Percentiles rank a stretch among this genome's conserved stretches.
Evolutionary conservation across 64 coral and sea anemone genomes (phyloP).

Genomic region (Montipora efflorescens): DNA sequence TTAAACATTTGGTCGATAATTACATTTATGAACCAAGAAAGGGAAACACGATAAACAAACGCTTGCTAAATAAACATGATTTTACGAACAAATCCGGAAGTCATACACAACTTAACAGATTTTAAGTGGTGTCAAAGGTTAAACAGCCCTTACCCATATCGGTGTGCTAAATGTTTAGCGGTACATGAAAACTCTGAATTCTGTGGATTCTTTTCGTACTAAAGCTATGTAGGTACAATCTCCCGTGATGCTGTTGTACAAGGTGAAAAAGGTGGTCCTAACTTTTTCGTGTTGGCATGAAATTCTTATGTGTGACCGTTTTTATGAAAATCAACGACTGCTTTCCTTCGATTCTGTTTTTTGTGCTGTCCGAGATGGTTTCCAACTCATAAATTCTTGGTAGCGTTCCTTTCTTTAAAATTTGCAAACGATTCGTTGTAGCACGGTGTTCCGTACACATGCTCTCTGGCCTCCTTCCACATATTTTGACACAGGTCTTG

Average conservation of each 20-base stretch:
- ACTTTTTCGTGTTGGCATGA: no score
- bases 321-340: no score
- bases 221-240: no score
- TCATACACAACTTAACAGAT: background rate
- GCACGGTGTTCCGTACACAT: conserved; percentile 76
- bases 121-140: background rate
- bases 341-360: no score
- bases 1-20: background rate
- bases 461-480: conserved; percentile 67
- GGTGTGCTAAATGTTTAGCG: background rate
- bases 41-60: background rate
- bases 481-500: conserved; percentile 80
- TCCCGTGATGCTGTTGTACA: no score
- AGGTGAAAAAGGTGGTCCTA: no score
- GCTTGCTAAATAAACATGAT: background rate
- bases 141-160: background rate
- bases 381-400: background rate
- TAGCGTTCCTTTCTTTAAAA: background rate
- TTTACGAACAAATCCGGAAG: background rate
- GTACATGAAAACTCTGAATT: background rate
- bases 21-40: no score
- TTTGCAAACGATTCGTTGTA: background rate
- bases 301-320: no score
- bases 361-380: no score
- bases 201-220: background rate